phyloP scores from a whole-genome alignment of 2,888 invertebrate genomes.

The Plutella xylostella region DNA sequence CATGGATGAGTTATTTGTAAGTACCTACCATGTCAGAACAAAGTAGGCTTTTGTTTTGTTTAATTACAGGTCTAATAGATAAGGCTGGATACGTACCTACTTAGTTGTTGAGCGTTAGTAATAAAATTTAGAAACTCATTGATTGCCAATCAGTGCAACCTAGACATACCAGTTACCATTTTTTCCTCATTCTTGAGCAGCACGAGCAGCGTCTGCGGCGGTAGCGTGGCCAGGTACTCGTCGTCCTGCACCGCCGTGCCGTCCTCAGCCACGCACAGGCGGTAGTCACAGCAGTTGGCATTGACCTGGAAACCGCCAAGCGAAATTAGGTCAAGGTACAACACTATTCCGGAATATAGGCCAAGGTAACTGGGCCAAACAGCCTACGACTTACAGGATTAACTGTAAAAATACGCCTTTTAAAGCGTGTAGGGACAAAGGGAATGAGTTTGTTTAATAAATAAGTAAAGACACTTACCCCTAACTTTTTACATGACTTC shows the following conservation, averaged over 20 bases:
- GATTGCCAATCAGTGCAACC: no score
- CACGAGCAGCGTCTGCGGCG: constrained; percentile 81
- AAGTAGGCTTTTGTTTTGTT: no score
- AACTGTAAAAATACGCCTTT: constrained; percentile 8
- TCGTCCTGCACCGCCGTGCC: constrained; percentile 80
- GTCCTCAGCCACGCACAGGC: constrained; percentile 72
- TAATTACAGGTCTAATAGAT: no score
- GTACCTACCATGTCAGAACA: no score
- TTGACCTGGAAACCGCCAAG: constrained; percentile 47
- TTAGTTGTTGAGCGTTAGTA: no score
- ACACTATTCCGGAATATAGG: constrained; percentile 27
- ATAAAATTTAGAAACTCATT: no score
- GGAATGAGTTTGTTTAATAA: not conserved
- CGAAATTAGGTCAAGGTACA: constrained; percentile 40
- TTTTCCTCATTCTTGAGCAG: constrained; percentile 58
- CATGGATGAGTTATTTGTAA: no score
- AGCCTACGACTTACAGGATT: constrained; percentile 25
- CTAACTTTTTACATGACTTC: constrained; percentile 76
- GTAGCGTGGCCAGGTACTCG: constrained; percentile 80
- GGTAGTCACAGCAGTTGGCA: constrained; percentile 59
- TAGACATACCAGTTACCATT: constrained; percentile 69
- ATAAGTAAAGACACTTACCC: constrained; percentile 48
- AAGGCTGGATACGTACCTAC: no score
- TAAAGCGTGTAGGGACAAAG: not conserved
- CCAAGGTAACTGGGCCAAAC: constrained; percentile 40